These are phyloP conservation scores for Andrena dorsata DNA, from an alignment of 2,888 invertebrate species.

Conservation along the genomic window DNA sequence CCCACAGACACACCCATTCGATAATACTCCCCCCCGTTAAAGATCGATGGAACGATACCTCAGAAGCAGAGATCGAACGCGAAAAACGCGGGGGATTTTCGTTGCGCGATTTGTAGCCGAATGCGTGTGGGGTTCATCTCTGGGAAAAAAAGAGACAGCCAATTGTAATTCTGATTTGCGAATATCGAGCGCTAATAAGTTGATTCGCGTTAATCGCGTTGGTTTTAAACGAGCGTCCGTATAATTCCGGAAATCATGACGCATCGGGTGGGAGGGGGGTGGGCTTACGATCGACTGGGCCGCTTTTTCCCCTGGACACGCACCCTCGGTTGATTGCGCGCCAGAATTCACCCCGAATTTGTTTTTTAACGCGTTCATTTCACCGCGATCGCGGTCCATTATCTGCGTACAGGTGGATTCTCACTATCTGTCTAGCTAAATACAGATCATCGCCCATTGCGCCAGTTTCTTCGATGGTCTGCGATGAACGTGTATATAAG, in stretches of 20 bases:
- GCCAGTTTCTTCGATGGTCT: too few species aligned
- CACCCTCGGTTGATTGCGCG: conserved; percentile 21
- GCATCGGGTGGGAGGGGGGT: conserved; percentile 29
- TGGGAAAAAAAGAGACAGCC: background rate
- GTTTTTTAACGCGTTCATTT: conserved; percentile 15
- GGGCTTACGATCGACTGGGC: conserved; percentile 43
- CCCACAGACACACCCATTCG: background rate
- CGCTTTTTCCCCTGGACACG: conserved; percentile 34
- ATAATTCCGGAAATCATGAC: conserved; percentile 62
- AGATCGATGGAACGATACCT: conserved; percentile 16
- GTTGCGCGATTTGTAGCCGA: background rate
- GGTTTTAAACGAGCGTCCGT: conserved; percentile 55
- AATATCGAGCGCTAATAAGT: conserved; percentile 59
- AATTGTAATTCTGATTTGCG: conserved; percentile 56
- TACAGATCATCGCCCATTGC: too few species aligned
- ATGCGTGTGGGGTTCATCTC: background rate
- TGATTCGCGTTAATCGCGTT: conserved; percentile 57
- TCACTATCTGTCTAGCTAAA: too few species aligned
- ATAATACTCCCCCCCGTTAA: background rate
- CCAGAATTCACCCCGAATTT: conserved; percentile 38
- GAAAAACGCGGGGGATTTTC: conserved; percentile 24
- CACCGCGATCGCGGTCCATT: conserved; percentile 4
- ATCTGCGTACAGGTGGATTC: background rate
- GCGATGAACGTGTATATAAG: too few species aligned
- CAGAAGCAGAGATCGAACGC: background rate